Conservation (phyloP, 2,797 vertebrate genomes). For the Syndactyla subalaris region DNA sequence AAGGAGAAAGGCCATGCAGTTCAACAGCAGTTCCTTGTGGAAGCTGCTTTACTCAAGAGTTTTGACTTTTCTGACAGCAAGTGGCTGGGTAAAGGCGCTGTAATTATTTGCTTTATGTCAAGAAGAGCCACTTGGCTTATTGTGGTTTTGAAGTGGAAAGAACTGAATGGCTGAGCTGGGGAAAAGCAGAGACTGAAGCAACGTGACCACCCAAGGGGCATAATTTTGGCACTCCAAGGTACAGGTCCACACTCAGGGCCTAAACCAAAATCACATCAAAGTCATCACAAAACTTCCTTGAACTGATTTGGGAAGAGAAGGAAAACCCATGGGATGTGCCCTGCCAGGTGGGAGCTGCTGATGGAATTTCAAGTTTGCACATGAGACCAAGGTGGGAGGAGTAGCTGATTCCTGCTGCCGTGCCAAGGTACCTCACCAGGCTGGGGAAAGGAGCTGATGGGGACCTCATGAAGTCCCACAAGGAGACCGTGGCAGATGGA, state of each 20-base stretch:
- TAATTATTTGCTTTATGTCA: not conserved
- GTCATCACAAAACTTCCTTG: not conserved
- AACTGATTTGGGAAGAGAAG: not conserved
- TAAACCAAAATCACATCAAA: not conserved
- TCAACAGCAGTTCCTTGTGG: not conserved
- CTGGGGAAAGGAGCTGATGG: not conserved
- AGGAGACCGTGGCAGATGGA: not conserved
- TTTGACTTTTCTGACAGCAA: not conserved
- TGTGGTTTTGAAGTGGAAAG: not conserved
- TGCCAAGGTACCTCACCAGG: not conserved
- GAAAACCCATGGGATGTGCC: not conserved
- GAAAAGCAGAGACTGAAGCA: not conserved
- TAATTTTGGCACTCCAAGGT: not conserved
- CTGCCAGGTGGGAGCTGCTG: not conserved
- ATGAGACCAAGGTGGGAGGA: not conserved
- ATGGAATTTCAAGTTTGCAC: not conserved
- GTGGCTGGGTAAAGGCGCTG: not conserved
- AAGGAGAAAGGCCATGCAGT: not conserved
- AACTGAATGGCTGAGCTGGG: not conserved
- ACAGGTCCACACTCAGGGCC: not conserved
- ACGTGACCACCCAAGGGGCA: accelerated
- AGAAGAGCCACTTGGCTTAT: not conserved
- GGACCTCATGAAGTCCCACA: not conserved
- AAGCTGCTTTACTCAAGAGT: not conserved
- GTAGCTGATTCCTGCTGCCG: not conserved